Evolutionary conservation across 1,140 invertebrate genomes (phyloP).

Genomic region (Tribolium castaneum): DNA sequence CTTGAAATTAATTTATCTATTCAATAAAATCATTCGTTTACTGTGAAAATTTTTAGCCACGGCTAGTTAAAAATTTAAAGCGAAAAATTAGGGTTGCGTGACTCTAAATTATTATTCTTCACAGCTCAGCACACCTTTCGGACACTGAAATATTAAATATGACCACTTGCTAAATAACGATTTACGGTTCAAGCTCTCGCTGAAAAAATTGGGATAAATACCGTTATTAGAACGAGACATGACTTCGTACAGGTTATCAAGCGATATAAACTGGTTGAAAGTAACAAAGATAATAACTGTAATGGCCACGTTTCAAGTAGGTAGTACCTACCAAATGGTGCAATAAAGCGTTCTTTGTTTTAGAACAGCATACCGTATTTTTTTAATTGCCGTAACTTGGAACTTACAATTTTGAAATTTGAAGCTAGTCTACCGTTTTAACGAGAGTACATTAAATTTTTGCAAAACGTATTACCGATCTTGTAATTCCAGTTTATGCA

Average conservation of each 20-base stretch:
- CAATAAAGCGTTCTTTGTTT: not conserved
- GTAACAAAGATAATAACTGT: not conserved
- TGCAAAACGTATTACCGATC: not conserved
- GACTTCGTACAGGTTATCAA: not conserved
- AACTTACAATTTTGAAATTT: not conserved
- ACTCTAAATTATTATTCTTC: conserved; percentile 5
- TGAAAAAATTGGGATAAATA: not conserved
- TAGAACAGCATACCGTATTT: not conserved
- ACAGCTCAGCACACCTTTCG: conserved; percentile 19
- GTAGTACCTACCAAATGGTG: not conserved
- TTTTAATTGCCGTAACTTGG: not conserved
- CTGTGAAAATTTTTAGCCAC: not conserved
- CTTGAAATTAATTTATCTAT: not conserved
- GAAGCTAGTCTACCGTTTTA: not conserved
- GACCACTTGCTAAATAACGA: conserved; percentile 14
- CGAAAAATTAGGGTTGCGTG: conserved; percentile 23
- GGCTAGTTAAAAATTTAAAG: not conserved
- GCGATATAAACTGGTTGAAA: not conserved
- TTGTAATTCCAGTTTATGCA: not conserved
- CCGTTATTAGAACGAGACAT: not conserved
- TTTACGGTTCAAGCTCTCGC: not conserved
- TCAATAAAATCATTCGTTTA: not conserved
- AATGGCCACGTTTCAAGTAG: not conserved
- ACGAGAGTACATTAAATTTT: not conserved
- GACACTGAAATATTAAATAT: conserved; percentile 18